Evolutionary conservation across 2,797 vertebrate genomes (phyloP), one percentile per base, ranked within the genome.

Genomic region (Clarias platycephalus): DNA sequence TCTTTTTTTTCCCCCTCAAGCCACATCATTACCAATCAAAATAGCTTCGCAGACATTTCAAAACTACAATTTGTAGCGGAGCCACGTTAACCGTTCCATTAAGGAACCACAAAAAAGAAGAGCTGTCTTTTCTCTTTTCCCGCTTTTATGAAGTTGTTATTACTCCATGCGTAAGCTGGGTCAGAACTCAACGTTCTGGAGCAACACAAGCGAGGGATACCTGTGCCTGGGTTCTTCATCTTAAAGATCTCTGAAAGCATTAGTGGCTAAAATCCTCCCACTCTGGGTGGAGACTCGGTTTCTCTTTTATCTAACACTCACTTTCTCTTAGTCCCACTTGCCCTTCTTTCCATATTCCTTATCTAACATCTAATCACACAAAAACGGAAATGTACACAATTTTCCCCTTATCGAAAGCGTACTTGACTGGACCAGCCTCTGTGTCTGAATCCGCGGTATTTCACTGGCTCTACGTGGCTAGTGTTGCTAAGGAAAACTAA

Each of bases 21-120:
- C 75, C 87, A 85, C 85, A 85, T 88, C 79, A 84, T 86, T 85
- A 85, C 82, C 84, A 88, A 88, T 87, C 84, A 83, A 89, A 89
- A 88, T 84, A 89, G 55, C 81, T 71, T 7, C 4, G 55, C 63
- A 64, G 76, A 72, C 75, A 26, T 85, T 83, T 87, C 75, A 58
- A 53, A 88, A 88, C 81, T 80, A 62, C 81, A 81, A 82, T 84
- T 86, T 84, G 80, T 85, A 87, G 67, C 74, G 12, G 79, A 86
- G 58, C 60, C 81, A 86, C 82, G 55, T 84, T 79, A 55, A 81
- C 62, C 20, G 28, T 86, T 79, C 83, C 78, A 83, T 82, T 83
- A 81, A 75, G 79, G 76, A 84, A 81, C 85, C 53, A 68, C 63
- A 66, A 81, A 81, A 76, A 83, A 77, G 26, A 44, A 57, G 18